Conservation (phyloP, 2,797 vertebrate species). For the Carduelis carduelis region DNA sequence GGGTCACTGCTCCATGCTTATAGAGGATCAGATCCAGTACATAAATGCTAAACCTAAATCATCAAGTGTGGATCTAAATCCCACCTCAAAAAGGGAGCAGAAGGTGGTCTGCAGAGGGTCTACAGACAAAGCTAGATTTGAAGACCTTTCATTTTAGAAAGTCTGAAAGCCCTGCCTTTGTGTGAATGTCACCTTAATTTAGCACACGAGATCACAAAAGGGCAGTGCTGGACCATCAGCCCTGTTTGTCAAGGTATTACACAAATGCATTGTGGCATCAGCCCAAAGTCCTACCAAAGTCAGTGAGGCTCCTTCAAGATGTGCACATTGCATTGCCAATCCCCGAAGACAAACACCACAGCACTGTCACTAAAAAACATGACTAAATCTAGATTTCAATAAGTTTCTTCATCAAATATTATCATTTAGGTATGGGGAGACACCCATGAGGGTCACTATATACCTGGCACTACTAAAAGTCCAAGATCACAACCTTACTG, state of each 20-base stretch:
- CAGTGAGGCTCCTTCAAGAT: not conserved
- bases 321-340: not conserved
- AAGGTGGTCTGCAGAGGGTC: not conserved
- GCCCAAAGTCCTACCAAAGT: not conserved
- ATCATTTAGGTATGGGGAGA: not conserved
- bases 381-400: not conserved
- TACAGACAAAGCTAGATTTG: not conserved
- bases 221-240: not conserved
- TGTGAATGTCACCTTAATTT: not conserved
- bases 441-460: rapidly evolving
- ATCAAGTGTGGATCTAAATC: not conserved
- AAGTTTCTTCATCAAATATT: not conserved
- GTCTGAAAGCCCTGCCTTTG: not conserved
- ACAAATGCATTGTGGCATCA: not conserved
- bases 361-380: not conserved
- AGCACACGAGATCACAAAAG: not conserved
- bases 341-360: not conserved
- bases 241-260: not conserved
- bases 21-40: not conserved
- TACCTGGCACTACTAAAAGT: not conserved
- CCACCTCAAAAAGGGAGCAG: not conserved
- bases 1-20: not conserved
- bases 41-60: not conserved
- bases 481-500: not conserved
- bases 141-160: not conserved